Conservation (phyloP, 2,888 invertebrate species). For the Ctenicera cuprea region DNA sequence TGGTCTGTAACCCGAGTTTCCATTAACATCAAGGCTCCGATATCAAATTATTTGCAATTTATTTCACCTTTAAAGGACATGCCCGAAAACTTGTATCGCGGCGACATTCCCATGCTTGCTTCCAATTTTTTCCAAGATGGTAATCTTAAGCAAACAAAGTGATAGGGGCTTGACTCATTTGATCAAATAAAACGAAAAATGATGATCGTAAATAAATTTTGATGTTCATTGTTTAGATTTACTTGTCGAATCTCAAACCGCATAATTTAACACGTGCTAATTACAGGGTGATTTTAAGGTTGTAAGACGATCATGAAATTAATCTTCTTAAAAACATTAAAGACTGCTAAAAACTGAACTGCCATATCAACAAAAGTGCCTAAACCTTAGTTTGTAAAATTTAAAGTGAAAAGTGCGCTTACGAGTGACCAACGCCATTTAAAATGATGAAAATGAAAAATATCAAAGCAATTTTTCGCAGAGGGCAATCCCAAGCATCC, state of each 20-base stretch:
- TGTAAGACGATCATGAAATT: background rate
- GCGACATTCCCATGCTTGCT: constrained; percentile 14
- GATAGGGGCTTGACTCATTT: background rate
- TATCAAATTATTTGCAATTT: constrained; percentile 28
- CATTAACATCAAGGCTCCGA: constrained; percentile 7
- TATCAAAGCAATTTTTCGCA: constrained; percentile 93
- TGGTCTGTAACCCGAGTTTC: constrained; percentile 2
- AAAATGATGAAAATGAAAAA: constrained; percentile 85
- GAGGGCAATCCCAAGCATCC: constrained; percentile 79
- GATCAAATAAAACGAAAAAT: background rate
- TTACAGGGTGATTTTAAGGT: constrained; percentile 1
- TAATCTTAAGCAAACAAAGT: constrained; percentile 14
- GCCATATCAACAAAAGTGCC: background rate
- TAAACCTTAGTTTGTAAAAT: background rate
- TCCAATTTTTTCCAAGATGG: background rate
- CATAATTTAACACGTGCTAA: too few relatives aligned
- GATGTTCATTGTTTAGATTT: too few relatives aligned
- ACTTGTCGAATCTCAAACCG: too few relatives aligned
- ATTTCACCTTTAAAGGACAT: constrained; percentile 37
- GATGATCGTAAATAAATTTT: too few relatives aligned
- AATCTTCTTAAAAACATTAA: background rate
- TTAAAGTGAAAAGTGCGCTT: constrained; percentile 13
- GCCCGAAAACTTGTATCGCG: constrained; percentile 28
- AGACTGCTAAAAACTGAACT: background rate
- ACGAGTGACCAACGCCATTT: background rate